phyloP scores from a whole-genome alignment of 2,888 invertebrate species.

The Morinoia aosen region DNA sequence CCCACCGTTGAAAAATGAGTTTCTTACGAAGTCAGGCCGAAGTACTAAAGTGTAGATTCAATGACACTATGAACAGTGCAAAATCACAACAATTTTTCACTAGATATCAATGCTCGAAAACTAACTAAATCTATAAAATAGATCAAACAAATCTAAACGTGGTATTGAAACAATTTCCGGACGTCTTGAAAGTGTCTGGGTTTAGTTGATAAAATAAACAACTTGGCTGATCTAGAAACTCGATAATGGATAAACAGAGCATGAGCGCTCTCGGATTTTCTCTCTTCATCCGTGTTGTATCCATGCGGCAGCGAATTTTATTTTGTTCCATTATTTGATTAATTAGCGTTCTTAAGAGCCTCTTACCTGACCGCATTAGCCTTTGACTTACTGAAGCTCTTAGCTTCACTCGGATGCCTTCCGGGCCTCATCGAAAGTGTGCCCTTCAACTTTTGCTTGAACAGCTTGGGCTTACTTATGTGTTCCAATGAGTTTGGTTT shows the following conservation, averaged over 20 bases:
- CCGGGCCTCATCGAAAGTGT: too few species aligned
- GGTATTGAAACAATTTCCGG: neutral
- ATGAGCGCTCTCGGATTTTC: neutral
- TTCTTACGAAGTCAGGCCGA: neutral
- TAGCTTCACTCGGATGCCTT: too few species aligned
- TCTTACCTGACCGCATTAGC: too few species aligned
- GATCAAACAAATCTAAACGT: neutral
- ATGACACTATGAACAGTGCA: neutral
- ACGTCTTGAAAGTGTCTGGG: neutral
- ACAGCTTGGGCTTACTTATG: too few species aligned
- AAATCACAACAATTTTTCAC: neutral
- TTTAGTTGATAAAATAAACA: neutral
- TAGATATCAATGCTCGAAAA: neutral
- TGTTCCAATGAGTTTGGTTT: too few species aligned
- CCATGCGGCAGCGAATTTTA: too few species aligned
- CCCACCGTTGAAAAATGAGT: neutral
- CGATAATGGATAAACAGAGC: neutral
- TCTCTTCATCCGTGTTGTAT: neutral
- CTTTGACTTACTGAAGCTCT: too few species aligned
- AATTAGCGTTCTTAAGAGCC: too few species aligned
- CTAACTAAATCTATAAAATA: neutral
- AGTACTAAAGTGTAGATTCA: neutral
- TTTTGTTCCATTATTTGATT: too few species aligned
- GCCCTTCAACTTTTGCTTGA: too few species aligned
- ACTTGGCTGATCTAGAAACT: neutral